These are phyloP conservation scores for Temnothorax unifasciatus DNA, from an alignment of 2,888 invertebrate species.

Conservation along the genomic window DNA sequence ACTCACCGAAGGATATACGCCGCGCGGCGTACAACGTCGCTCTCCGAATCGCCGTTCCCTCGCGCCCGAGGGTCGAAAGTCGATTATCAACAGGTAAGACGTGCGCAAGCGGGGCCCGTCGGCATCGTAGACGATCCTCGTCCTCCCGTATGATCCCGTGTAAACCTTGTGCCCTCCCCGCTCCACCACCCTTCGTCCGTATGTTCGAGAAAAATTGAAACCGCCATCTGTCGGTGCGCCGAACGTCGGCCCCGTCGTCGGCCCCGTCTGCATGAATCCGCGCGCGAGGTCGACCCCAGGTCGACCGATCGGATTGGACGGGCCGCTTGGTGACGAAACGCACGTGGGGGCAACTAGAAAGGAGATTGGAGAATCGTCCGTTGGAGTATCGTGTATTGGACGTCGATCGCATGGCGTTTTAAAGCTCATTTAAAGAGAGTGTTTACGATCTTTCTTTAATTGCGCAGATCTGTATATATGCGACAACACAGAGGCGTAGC, in stretches of 20 bases:
- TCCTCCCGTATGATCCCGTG: constrained; percentile 30
- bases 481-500: too few species aligned
- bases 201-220: background rate
- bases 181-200: background rate
- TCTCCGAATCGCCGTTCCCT: constrained; percentile 56
- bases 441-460: background rate
- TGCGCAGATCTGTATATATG: background rate
- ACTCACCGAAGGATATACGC: constrained; percentile 25
- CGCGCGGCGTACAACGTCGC: constrained; percentile 38
- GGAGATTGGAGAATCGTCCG: too few species aligned
- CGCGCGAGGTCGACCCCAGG: too few species aligned
- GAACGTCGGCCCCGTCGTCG: background rate
- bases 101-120: constrained; percentile 72
- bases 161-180: constrained; percentile 6
- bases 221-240: constrained; percentile 54
- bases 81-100: constrained; percentile 79
- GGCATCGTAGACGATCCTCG: constrained; percentile 69
- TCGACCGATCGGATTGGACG: background rate
- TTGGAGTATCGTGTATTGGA: too few species aligned
- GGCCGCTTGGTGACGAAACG: background rate
- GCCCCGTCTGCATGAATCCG: background rate
- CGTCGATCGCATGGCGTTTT: too few species aligned
- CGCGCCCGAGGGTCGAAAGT: constrained; percentile 9
- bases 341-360: too few species aligned
- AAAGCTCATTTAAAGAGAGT: background rate